Percentiles rank a stretch among this genome's conserved stretches.
These are phyloP conservation scores for Pao palembangensis DNA, from an alignment of 2,113 vertebrate genomes.

Conservation along the genomic window DNA sequence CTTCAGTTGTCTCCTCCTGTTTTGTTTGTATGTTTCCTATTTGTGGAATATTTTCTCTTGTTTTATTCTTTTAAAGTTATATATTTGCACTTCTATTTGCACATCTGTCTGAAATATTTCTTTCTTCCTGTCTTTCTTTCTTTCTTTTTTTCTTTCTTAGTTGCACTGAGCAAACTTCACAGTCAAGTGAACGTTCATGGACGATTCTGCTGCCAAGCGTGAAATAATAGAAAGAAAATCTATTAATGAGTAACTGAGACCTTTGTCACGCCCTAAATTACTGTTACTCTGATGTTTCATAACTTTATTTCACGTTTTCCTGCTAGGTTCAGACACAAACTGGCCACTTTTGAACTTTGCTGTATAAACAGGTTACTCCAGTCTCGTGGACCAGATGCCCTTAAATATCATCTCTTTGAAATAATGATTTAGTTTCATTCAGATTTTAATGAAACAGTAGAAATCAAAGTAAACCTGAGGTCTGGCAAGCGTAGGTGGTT, in stretches of 20 bases:
- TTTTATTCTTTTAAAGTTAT: neutral
- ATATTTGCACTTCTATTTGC: no score
- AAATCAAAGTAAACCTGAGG: no score
- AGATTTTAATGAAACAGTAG: no score
- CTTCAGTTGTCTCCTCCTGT: neutral
- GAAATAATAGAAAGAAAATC: neutral
- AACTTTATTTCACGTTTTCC: no score
- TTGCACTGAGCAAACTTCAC: neutral
- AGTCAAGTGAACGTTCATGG: neutral
- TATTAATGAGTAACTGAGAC: neutral
- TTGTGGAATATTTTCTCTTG: no score
- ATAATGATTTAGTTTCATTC: no score
- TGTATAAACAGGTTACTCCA: no score
- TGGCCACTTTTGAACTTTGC: no score
- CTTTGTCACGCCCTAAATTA: neutral
- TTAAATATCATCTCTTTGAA: no score
- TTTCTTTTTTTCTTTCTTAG: neutral
- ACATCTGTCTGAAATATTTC: neutral
- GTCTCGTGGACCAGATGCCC: no score
- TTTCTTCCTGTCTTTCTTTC: conserved; percentile 6
- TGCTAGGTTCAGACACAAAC: no score
- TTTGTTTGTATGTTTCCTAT: neutral
- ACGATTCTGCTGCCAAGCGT: neutral
- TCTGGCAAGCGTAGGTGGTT: no score
- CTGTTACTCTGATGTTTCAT: neutral